phyloP scores from a whole-genome alignment of 2,113 vertebrate genomes.

The Octodon degus region DNA sequence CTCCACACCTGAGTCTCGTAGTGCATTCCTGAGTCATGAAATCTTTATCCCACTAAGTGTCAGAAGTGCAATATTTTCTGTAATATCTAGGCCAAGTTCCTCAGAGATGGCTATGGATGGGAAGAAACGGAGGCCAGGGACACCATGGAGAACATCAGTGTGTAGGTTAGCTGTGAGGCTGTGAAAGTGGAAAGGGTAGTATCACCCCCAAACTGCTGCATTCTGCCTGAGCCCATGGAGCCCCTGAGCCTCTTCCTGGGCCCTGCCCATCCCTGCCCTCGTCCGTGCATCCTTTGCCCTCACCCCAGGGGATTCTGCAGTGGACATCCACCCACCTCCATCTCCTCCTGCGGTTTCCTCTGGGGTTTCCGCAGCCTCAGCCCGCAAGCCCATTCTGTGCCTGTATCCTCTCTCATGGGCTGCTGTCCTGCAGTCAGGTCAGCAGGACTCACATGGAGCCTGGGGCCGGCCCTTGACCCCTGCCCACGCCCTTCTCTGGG shows the following conservation, averaged over 20 bases:
- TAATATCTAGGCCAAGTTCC: not conserved
- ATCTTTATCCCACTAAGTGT: not conserved
- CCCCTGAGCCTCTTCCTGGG: accelerated
- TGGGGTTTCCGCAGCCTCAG: accelerated
- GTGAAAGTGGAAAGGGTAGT: accelerated
- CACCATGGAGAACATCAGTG: not conserved
- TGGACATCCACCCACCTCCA: accelerated
- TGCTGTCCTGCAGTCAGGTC: not conserved
- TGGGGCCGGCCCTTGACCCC: not conserved
- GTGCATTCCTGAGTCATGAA: not conserved
- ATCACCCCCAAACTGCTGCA: accelerated
- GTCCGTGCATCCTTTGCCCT: accelerated
- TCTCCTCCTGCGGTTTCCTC: accelerated
- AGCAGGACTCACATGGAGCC: accelerated
- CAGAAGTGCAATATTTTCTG: not conserved
- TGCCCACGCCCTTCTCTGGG: too few relatives aligned
- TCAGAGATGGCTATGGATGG: not conserved
- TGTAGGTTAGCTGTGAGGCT: not conserved
- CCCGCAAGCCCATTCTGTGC: accelerated
- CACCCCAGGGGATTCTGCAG: accelerated
- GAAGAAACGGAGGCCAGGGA: not conserved
- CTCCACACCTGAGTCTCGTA: not conserved
- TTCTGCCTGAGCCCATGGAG: not conserved
- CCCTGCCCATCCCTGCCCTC: accelerated
- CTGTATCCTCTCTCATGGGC: not conserved